Evolutionary conservation across 2,797 vertebrate genomes (phyloP).

Genomic region (Dendrocincla fuliginosa): DNA sequence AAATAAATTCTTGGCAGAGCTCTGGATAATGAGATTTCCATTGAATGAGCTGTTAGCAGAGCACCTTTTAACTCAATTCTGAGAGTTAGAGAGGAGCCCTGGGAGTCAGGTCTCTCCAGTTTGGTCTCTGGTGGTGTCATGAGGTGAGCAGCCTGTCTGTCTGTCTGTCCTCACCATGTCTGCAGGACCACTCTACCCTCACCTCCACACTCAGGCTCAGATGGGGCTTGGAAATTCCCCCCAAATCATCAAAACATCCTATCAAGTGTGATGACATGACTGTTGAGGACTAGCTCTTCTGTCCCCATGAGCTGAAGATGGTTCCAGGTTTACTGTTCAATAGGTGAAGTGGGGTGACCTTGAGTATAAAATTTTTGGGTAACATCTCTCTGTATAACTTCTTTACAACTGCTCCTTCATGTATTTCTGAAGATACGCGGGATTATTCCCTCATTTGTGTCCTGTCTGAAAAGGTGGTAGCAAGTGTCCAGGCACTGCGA

Average conservation of each 20-base stretch:
- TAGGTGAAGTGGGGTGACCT: background rate
- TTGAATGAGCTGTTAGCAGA: constrained; percentile 55
- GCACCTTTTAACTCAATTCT: constrained; percentile 40
- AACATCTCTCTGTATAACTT: background rate
- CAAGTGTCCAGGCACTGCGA: background rate
- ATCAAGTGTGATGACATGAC: fast-evolving
- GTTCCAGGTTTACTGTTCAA: background rate
- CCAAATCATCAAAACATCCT: background rate
- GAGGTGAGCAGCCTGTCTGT: fast-evolving
- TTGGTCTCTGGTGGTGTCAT: background rate
- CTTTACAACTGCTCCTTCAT: background rate
- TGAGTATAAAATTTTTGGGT: background rate
- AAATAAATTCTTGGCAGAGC: constrained; percentile 13
- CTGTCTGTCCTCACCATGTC: background rate
- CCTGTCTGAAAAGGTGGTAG: background rate
- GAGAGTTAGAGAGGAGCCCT: background rate
- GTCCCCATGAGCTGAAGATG: background rate
- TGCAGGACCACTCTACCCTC: background rate
- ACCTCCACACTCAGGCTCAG: background rate
- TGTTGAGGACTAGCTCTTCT: background rate
- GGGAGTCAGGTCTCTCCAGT: background rate
- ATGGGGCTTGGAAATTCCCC: background rate
- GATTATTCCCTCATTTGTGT: background rate
- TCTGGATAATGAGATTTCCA: constrained; percentile 51
- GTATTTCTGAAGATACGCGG: background rate